Conservation (phyloP, 2,113 vertebrate species). For the Aptenodytes forsteri region DNA sequence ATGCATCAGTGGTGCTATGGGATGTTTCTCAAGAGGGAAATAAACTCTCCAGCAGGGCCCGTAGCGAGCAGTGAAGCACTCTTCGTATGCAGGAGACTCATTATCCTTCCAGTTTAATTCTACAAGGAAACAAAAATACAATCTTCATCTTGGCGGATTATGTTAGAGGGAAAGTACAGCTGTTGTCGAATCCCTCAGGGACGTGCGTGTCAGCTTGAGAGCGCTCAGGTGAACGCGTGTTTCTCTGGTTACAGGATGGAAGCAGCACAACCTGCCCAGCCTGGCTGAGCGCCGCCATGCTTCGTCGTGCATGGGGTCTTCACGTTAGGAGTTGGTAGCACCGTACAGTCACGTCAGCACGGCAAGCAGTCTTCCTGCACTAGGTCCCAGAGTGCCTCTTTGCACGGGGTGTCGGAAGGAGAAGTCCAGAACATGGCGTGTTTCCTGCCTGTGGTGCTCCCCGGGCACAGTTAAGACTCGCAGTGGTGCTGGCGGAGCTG, state of each 20-base stretch:
- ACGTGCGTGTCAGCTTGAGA: accelerated
- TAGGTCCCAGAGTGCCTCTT: not conserved
- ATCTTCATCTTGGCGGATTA: not conserved
- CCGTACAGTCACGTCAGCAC: accelerated
- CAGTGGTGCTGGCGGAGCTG: not conserved
- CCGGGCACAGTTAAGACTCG: not conserved
- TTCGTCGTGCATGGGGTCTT: accelerated
- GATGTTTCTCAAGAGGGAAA: not conserved
- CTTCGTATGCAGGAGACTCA: not conserved
- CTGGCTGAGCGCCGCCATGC: not conserved
- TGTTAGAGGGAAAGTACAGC: not conserved
- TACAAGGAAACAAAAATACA: not conserved
- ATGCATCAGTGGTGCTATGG: not conserved
- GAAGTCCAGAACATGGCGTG: not conserved
- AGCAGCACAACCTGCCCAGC: not conserved
- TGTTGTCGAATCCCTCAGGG: not conserved
- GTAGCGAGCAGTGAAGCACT: not conserved
- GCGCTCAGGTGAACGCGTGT: accelerated
- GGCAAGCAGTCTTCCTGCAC: not conserved
- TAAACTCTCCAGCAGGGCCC: not conserved
- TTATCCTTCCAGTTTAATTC: not conserved
- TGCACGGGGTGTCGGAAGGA: not conserved
- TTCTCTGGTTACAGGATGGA: not conserved
- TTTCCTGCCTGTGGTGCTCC: not conserved
- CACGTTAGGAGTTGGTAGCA: not conserved